These are phyloP conservation scores for Artemia franciscana DNA, from an alignment of 1,140 invertebrate genomes.

Conservation along the genomic window DNA sequence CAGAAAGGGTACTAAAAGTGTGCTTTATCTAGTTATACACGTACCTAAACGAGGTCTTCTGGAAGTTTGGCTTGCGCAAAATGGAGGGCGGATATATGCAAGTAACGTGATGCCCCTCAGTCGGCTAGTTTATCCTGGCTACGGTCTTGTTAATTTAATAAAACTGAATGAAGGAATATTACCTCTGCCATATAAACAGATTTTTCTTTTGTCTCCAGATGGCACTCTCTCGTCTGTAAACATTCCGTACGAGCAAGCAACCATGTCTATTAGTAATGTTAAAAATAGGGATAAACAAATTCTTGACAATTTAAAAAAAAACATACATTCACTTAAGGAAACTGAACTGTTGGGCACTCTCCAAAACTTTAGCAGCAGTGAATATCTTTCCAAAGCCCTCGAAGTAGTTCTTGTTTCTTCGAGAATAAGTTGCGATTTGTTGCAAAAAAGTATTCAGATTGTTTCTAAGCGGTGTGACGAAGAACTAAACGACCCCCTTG, in stretches of 20 bases:
- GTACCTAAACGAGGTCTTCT: constrained; percentile 54
- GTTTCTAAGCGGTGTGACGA: background rate
- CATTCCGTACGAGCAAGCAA: background rate
- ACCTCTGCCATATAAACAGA: background rate
- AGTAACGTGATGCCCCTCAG: constrained; percentile 68
- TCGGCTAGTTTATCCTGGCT: background rate
- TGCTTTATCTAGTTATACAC: constrained; percentile 62
- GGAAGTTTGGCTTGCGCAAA: constrained; percentile 63
- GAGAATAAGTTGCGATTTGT: background rate
- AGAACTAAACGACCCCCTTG: background rate
- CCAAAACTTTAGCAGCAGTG: background rate
- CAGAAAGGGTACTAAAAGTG: constrained; percentile 28
- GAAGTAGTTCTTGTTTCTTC: background rate
- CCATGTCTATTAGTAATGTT: background rate
- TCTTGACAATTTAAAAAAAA: constrained; percentile 18
- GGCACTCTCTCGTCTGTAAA: background rate
- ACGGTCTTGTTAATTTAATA: background rate
- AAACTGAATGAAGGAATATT: background rate
- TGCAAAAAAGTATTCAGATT: background rate
- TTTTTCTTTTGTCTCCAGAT: background rate
- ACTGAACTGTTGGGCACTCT: background rate
- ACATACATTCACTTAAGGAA: background rate
- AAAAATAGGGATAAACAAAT: background rate
- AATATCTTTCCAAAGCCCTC: background rate
- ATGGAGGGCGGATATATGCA: constrained; percentile 62